Evolutionary conservation across 2,888 invertebrate species (phyloP), one percentile per base, ranked within the genome.

Genomic region (Drosophila kuntzei): DNA sequence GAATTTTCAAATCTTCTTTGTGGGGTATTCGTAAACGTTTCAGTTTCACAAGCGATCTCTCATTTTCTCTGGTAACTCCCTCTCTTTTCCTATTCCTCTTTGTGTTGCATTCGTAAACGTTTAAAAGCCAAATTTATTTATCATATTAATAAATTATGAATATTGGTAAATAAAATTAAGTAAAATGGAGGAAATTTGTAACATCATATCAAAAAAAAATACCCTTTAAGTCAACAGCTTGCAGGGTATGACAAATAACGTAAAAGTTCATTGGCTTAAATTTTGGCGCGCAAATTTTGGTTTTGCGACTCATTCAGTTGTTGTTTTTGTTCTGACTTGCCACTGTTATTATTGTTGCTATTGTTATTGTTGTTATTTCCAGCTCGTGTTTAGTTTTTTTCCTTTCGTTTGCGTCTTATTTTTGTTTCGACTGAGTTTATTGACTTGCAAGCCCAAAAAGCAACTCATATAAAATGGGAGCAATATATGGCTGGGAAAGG

Each of bases 231-330:
- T 1, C 2, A 16, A 22, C 2, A 4, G 11, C 12, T 29, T 39
- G 7, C 25, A 39, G 72, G 72, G 71, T 67, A 68, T 57, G 12
- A 27, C 37, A 25, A 1, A 20, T 16, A 44, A n/a, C 66, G 61
- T 58, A 58, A 55, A 58, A 76, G 77, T 72, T 76, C 73, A 76
- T 58, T 76, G 70, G 57, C 70, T 66, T 34, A 11, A 58, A 25
- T 60, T 76, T 76, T 76, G 76, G 76, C 76, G 76, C 76, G n/a
- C 76, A 76, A 76, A 73, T 49, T 62, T 43, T 34, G 11, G 11
- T 27, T 64, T 25, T 54, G 68, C 72, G 54, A 71, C 27, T 76
- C 68, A 72, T 61, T 72, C 54, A 55, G 25, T 27, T 57, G 16
- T 55, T 62, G 16, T 51, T 51, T 16, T 12, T 43, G 37, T 14